Percentiles rank a stretch among this genome's conserved stretches.
Conservation (phyloP, 2,888 invertebrate species). For the Proisotoma minuta region DNA sequence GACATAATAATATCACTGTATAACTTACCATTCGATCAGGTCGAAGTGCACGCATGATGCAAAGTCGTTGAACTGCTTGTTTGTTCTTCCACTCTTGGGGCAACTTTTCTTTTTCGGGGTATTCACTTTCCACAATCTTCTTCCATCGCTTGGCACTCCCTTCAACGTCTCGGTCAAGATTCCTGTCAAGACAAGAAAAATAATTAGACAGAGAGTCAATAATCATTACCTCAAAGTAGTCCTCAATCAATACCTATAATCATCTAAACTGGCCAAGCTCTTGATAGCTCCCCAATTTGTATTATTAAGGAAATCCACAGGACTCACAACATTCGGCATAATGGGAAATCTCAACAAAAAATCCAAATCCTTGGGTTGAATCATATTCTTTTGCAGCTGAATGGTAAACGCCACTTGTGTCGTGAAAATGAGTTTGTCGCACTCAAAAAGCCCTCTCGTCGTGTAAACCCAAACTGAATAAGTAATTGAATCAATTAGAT, state of each 20-base stretch:
- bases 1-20: neutral
- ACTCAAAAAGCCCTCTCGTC: conserved; percentile 87
- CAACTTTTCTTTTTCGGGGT: conserved; percentile 92
- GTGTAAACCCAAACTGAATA: conserved; percentile 94
- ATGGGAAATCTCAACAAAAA: conserved; percentile 88
- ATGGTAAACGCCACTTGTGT: conserved; percentile 96
- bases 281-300: conserved; percentile 93
- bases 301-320: conserved; percentile 90
- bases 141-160: conserved; percentile 96
- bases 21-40: conserved; percentile 80
- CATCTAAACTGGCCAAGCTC: conserved; percentile 81
- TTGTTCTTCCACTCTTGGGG: conserved; percentile 98
- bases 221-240: neutral
- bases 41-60: conserved; percentile 87
- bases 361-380: conserved; percentile 78
- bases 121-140: conserved; percentile 90
- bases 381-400: conserved; percentile 77
- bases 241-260: conserved; percentile 60
- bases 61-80: conserved; percentile 84
- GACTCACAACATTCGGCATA: conserved; percentile 85
- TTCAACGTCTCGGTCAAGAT: conserved; percentile 91
- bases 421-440: conserved; percentile 91
- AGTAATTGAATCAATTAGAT: conserved; percentile 89
- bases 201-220: neutral
- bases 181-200: conserved; percentile 54